phyloP scores from a whole-genome alignment of 2,888 invertebrate species.

The Drosophila tanythrix region DNA sequence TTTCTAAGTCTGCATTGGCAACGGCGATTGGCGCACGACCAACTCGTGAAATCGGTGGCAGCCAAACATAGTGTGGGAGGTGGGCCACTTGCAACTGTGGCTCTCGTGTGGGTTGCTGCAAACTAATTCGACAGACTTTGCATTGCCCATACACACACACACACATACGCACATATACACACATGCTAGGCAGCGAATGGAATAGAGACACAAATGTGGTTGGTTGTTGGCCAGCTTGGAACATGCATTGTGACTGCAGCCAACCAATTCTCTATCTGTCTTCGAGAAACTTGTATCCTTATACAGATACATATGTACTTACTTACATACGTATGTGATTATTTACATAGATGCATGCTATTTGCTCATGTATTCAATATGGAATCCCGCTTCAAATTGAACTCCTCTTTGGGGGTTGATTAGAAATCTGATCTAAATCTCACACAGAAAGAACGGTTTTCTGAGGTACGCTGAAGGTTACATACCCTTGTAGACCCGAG shows the following conservation, averaged over 20 bases:
- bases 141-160: constrained; percentile 38
- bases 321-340: too few species aligned
- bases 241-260: constrained; percentile 15
- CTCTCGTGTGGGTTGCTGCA: constrained; percentile 42
- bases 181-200: constrained; percentile 45
- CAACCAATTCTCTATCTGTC: constrained; percentile 4
- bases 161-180: constrained; percentile 10
- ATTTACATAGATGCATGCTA: background rate
- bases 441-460: background rate
- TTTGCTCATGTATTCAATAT: background rate
- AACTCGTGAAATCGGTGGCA: constrained; percentile 12
- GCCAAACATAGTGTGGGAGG: background rate
- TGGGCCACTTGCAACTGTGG: background rate
- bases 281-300: background rate
- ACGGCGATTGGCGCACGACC: constrained; percentile 67
- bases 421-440: background rate
- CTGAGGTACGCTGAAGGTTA: background rate
- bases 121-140: constrained; percentile 57
- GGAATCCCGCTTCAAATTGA: background rate
- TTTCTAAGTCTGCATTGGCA: constrained; percentile 69
- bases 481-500: background rate
- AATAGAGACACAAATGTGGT: constrained; percentile 54
- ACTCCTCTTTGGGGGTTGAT: background rate
- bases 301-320: background rate
- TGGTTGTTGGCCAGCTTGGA: constrained; percentile 35